Evolutionary conservation across 2,888 invertebrate genomes (phyloP).

Genomic region (Eilema griseolum): DNA sequence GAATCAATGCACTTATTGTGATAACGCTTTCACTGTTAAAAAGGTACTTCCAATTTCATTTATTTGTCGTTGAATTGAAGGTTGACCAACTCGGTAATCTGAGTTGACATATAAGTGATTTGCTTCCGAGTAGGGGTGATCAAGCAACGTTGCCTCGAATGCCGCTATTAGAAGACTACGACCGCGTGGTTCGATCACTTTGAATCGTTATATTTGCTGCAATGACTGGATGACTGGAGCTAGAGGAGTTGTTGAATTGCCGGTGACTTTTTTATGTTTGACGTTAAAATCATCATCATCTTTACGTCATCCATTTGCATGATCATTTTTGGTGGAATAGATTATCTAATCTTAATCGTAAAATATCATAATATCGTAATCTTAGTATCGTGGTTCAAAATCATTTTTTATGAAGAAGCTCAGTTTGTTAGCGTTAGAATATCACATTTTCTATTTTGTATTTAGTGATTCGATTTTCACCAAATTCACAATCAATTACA

Average conservation of each 20-base stretch:
- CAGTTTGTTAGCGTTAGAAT: neutral
- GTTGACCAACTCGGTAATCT: neutral
- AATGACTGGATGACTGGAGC: neutral
- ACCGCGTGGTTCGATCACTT: too few relatives aligned
- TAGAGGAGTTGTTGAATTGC: neutral
- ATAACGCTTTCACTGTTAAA: too few relatives aligned
- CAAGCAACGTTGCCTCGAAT: neutral
- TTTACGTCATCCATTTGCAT: too few relatives aligned
- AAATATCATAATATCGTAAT: too few relatives aligned
- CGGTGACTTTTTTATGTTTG: neutral
- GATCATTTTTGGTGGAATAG: too few relatives aligned
- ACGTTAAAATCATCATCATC: neutral
- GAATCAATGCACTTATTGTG: too few relatives aligned
- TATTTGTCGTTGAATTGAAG: neutral
- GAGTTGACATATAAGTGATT: slow-evolving; percentile 4
- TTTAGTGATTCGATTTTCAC: neutral
- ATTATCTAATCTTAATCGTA: too few relatives aligned
- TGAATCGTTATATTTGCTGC: neutral
- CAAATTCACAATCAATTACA: neutral
- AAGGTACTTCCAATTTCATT: neutral
- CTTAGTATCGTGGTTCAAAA: neutral
- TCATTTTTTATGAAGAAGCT: neutral
- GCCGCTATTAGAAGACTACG: too few relatives aligned
- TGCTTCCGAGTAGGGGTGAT: neutral
- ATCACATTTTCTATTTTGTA: neutral